Conservation (phyloP, 2,888 invertebrate species). For the Agrochola macilenta region DNA sequence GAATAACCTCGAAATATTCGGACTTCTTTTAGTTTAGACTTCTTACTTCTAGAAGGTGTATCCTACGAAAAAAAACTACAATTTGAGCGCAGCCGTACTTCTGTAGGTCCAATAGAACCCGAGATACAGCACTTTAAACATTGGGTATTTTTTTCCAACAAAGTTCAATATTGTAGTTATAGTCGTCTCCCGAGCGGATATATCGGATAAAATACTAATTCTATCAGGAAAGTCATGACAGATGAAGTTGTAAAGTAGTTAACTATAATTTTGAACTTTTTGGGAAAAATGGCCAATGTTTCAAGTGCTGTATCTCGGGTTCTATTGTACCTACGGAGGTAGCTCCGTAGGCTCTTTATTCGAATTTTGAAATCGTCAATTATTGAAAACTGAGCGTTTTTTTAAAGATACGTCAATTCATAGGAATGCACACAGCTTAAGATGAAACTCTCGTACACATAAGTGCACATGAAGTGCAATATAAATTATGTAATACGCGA, state of each 20-base stretch:
- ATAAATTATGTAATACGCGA: constrained; percentile 19
- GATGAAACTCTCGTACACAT: constrained; percentile 8
- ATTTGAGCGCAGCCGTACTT: neutral
- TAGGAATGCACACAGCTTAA: neutral
- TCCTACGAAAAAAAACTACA: too few species aligned
- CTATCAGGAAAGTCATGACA: neutral
- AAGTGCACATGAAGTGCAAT: constrained; percentile 18
- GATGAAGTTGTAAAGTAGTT: neutral
- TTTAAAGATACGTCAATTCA: neutral
- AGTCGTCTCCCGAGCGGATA: neutral
- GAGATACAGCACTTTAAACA: neutral
- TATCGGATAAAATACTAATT: neutral
- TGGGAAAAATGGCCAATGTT: neutral
- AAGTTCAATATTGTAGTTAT: neutral
- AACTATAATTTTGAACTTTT: neutral
- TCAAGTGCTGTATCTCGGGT: too few species aligned
- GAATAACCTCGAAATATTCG: too few species aligned
- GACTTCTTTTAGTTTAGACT: too few species aligned
- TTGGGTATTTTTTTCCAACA: too few species aligned
- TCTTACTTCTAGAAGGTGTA: too few species aligned
- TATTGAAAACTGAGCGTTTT: neutral
- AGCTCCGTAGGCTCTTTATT: too few species aligned
- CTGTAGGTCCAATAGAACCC: neutral
- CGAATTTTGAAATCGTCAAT: neutral
- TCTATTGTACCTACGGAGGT: too few species aligned